Conservation (phyloP, 2,113 vertebrate species). For the Rhabdornis inornatus region DNA sequence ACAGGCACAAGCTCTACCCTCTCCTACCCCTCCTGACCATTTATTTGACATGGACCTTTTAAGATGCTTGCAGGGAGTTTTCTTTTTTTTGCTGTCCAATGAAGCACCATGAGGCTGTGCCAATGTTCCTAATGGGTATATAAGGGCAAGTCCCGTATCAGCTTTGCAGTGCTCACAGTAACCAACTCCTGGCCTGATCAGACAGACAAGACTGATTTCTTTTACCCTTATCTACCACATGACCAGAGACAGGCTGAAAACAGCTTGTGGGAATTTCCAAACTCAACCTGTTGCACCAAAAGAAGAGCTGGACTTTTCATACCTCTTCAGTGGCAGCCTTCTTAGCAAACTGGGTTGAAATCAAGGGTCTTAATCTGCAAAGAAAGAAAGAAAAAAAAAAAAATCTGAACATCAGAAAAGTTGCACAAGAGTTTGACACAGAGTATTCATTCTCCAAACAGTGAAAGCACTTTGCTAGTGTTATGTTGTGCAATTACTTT, state of each 20-base stretch:
- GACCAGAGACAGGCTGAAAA: neutral
- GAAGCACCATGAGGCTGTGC: neutral
- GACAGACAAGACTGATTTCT: neutral
- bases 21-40: neutral
- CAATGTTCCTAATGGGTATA: neutral
- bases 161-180: neutral
- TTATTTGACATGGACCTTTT: neutral
- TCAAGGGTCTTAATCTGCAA: constrained; percentile 83
- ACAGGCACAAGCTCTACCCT: neutral
- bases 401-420: neutral
- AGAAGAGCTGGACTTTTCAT: neutral
- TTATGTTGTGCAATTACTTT: neutral
- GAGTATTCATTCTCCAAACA: neutral
- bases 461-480: neutral
- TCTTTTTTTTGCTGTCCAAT: neutral
- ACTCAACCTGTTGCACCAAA: neutral
- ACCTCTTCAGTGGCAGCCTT: constrained; percentile 84
- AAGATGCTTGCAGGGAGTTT: neutral
- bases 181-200: neutral
- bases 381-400: constrained; percentile 13
- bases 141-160: neutral
- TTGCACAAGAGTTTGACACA: neutral
- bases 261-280: neutral
- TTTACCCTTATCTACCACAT: neutral
- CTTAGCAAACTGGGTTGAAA: constrained; percentile 80